Percentiles rank a stretch among this genome's conserved stretches.
Conservation (phyloP, 1,140 invertebrate species). For the Meloidogyne chitwoodi region DNA sequence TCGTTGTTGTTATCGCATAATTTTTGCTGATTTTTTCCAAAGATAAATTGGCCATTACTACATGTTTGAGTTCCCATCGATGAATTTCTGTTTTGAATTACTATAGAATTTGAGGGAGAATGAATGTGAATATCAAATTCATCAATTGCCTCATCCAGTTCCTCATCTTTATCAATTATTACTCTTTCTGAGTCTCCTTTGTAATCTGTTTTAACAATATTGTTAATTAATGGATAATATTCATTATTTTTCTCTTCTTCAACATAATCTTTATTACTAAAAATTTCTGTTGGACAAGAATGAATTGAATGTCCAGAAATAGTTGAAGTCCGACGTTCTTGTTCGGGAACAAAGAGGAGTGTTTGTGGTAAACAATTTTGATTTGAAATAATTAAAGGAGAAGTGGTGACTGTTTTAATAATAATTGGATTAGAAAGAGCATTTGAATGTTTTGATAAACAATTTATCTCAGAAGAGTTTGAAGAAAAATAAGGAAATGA, state of each 20-base stretch:
- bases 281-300: slow-evolving; percentile 51
- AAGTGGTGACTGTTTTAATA: neutral
- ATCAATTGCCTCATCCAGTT: slow-evolving; percentile 10
- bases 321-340: slow-evolving; percentile 44
- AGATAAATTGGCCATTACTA: neutral
- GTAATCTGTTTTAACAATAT: neutral
- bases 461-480: neutral
- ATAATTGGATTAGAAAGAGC: neutral
- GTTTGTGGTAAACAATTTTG: slow-evolving; percentile 43
- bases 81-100: neutral
- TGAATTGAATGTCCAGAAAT: slow-evolving; percentile 48
- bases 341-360: slow-evolving; percentile 52
- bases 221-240: slow-evolving; percentile 10
- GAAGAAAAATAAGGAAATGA: neutral
- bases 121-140: slow-evolving; percentile 14
- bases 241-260: slow-evolving; percentile 26
- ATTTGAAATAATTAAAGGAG: neutral
- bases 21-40: slow-evolving; percentile 5
- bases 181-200: neutral
- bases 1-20: neutral
- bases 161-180: neutral
- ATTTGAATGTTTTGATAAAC: neutral
- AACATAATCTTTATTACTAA: neutral
- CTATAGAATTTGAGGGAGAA: neutral
- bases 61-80: neutral